phyloP scores from a whole-genome alignment of 1,140 invertebrate genomes.

The Dinothrombium tinctorium region DNA sequence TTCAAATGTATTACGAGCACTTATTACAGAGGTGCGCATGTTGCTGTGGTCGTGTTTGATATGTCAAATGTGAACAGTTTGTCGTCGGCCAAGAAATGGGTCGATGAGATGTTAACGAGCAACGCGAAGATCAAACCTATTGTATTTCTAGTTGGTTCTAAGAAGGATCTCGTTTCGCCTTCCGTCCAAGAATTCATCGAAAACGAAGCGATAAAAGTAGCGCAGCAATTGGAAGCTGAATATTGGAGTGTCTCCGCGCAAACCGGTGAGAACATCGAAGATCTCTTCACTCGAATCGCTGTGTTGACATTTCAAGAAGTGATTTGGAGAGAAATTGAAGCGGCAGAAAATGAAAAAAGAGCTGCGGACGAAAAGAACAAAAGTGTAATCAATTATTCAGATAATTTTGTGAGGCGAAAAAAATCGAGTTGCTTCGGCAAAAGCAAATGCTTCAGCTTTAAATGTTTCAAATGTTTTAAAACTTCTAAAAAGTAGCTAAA shows the following conservation, averaged over 20 bases:
- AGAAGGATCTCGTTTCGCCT: conserved; percentile 38
- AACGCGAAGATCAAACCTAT: conserved; percentile 26
- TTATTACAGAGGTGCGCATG: conserved; percentile 60
- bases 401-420: background rate
- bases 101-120: conserved; percentile 27
- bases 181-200: conserved; percentile 35
- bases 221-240: conserved; percentile 40
- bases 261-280: conserved; percentile 41
- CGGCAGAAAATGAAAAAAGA: background rate
- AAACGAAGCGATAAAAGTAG: conserved; percentile 31
- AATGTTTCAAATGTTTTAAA: no score
- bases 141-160: conserved; percentile 53
- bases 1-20: conserved; percentile 66
- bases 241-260: conserved; percentile 54
- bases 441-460: no score
- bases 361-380: background rate
- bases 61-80: conserved; percentile 38
- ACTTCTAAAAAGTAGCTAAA: no score
- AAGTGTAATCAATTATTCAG: background rate
- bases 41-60: conserved; percentile 53
- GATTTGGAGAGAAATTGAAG: conserved; percentile 17
- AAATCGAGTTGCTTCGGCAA: no score
- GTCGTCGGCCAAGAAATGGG: conserved; percentile 39
- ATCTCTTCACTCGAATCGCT: conserved; percentile 43
- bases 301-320: conserved; percentile 36